Conservation (phyloP, 92 coral and sea anemone species). For the Phenganax stokvisi region DNA sequence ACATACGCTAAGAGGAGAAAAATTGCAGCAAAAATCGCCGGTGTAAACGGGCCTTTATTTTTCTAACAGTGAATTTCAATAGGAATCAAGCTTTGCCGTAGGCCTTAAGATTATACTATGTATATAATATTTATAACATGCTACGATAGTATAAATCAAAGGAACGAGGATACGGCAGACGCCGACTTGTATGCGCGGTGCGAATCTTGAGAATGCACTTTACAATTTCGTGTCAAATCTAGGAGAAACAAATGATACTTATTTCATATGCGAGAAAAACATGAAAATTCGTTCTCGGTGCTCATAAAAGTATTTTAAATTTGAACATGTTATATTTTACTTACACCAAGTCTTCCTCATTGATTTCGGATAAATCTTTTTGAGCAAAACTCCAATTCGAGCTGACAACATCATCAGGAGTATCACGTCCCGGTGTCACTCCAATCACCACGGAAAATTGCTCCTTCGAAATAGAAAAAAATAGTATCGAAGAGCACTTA, state of each 20-base stretch:
- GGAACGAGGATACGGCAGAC: no score
- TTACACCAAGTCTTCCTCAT: slow-evolving; percentile 27
- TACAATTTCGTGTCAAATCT: slow-evolving; percentile 7
- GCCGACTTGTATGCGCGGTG: no score
- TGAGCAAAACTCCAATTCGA: slow-evolving; percentile 37
- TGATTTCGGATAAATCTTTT: slow-evolving; percentile 25
- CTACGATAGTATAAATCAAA: no score
- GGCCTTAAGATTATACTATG: no score
- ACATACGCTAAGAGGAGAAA: no score
- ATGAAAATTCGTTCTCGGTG: background rate
- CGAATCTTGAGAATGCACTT: background rate
- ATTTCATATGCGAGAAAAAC: background rate
- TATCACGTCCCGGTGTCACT: background rate
- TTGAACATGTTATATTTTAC: background rate
- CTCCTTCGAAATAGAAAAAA: background rate
- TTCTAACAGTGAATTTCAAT: no score
- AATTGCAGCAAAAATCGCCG: no score
- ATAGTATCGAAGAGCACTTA: background rate
- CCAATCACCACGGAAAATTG: slow-evolving; percentile 13
- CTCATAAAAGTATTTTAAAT: background rate
- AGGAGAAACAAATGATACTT: background rate
- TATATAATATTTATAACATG: no score
- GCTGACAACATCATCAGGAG: slow-evolving; percentile 8
- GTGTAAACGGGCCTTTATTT: no score
- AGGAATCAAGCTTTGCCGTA: no score